These are phyloP conservation scores for Drosophila eohydei DNA, from an alignment of 2,888 invertebrate species.

Conservation along the genomic window DNA sequence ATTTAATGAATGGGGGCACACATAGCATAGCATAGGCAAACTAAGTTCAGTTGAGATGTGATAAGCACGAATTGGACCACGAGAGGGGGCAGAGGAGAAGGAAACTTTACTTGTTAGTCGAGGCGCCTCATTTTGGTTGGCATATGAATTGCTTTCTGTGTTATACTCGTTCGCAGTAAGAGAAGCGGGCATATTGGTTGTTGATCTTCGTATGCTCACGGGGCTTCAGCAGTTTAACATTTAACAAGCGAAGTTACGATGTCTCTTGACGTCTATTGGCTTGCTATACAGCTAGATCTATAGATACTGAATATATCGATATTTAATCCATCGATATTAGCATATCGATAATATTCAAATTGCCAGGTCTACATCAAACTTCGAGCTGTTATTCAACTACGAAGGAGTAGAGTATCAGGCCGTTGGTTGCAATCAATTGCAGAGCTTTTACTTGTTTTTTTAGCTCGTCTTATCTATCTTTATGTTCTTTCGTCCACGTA, in stretches of 20 bases:
- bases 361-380: background rate
- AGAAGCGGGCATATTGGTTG: background rate
- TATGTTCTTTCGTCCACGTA: background rate
- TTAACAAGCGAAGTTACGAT: too few species aligned
- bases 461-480: slow-evolving; percentile 3
- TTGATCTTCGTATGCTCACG: background rate
- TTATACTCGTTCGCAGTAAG: background rate
- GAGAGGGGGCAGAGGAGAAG: background rate
- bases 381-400: background rate
- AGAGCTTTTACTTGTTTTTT: background rate
- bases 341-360: background rate
- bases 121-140: background rate
- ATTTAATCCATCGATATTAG: too few species aligned
- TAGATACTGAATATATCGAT: too few species aligned
- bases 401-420: background rate
- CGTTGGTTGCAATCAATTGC: background rate
- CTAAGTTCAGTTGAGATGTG: slow-evolving; percentile 3
- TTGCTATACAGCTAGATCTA: too few species aligned
- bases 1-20: slow-evolving; percentile 37
- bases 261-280: too few species aligned
- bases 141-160: background rate
- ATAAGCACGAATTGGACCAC: background rate
- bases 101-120: slow-evolving; percentile 1
- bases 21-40: slow-evolving; percentile 5
- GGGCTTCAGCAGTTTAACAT: too few species aligned